Evolutionary conservation across 2,113 vertebrate species (phyloP).

Genomic region (Istiophorus platypterus): DNA sequence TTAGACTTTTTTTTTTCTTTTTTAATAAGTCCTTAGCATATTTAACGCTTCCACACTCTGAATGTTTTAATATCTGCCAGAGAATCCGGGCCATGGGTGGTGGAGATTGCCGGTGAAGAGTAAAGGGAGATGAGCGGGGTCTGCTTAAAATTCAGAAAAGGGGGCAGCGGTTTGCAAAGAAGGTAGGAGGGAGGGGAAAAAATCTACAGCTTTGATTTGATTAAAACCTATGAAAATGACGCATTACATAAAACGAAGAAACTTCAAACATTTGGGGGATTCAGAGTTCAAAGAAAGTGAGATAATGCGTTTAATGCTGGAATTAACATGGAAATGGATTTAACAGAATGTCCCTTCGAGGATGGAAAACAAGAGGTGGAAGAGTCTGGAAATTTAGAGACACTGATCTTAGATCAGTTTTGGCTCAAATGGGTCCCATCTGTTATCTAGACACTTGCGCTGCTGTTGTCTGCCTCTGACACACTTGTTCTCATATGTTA

Average conservation of each 20-base stretch:
- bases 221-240: slow-evolving; percentile 69
- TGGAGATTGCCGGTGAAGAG: slow-evolving; percentile 63
- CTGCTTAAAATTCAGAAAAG: slow-evolving; percentile 74
- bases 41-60: slow-evolving; percentile 76
- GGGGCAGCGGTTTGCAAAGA: slow-evolving; percentile 49
- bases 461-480: neutral
- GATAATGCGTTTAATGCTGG: slow-evolving; percentile 65
- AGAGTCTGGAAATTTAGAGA: slow-evolving; percentile 26
- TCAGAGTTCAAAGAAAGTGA: slow-evolving; percentile 57
- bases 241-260: slow-evolving; percentile 64
- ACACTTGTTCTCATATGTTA: neutral
- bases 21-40: slow-evolving; percentile 81
- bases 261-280: slow-evolving; percentile 66
- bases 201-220: slow-evolving; percentile 72
- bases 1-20: slow-evolving; percentile 37
- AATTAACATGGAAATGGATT: slow-evolving; percentile 71
- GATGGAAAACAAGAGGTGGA: slow-evolving; percentile 13
- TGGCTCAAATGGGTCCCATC: neutral
- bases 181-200: slow-evolving; percentile 33
- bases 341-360: neutral
- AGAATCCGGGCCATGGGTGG: slow-evolving; percentile 60
- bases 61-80: slow-evolving; percentile 68
- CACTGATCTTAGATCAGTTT: slow-evolving; percentile 33
- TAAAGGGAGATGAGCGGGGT: slow-evolving; percentile 62
- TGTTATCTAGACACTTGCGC: neutral